phyloP scores from a whole-genome alignment of 2,797 vertebrate species.

The Lagothrix lagotricha region DNA sequence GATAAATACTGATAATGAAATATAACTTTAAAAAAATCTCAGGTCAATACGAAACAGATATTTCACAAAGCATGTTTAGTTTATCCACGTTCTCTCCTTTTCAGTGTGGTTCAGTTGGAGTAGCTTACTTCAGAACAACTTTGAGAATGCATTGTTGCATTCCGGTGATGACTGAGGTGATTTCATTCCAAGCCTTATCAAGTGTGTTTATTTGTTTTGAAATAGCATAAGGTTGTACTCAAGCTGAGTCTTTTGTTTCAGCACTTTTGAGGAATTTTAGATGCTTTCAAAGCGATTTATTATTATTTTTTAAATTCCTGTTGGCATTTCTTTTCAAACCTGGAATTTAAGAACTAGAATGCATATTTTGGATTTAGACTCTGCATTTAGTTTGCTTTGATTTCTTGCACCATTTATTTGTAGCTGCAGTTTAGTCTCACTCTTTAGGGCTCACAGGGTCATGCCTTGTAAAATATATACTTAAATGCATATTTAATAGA shows the following conservation, averaged over 20 bases:
- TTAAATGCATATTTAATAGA: background rate
- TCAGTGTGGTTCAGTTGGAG: background rate
- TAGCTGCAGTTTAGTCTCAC: background rate
- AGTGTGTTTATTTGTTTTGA: conserved; percentile 22
- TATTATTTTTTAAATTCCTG: background rate
- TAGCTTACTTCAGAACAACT: conserved; percentile 23
- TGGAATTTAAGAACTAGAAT: conserved; percentile 29
- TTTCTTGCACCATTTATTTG: background rate
- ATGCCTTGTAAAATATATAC: conserved; percentile 12
- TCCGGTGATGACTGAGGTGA: background rate
- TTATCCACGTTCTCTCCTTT: background rate
- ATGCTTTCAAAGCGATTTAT: background rate
- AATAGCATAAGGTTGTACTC: background rate
- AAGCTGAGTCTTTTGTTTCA: conserved; percentile 39
- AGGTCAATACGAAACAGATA: background rate
- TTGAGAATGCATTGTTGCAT: background rate
- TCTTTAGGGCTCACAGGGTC: background rate
- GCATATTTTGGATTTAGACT: background rate
- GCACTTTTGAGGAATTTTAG: conserved; percentile 48
- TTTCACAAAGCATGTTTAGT: background rate
- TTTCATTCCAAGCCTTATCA: background rate
- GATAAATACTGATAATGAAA: background rate
- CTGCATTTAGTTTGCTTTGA: background rate
- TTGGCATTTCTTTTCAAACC: conserved; percentile 11
- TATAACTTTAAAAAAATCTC: background rate